Evolutionary conservation across 2,113 vertebrate species (phyloP), one percentile per base, ranked within the genome.

Genomic region (Trematomus loennbergii): DNA sequence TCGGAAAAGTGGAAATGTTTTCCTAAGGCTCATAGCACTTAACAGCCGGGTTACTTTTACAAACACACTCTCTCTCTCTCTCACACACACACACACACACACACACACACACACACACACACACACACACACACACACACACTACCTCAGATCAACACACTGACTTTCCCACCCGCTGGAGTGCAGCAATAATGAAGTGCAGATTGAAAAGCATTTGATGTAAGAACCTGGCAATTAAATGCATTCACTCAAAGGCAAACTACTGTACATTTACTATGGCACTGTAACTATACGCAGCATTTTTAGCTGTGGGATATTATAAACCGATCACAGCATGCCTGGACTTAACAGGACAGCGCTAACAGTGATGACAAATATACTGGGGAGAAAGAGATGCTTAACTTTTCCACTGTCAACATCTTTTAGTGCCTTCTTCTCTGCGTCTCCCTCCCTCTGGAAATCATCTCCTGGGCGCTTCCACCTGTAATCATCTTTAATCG

Each of bases 1-100:
- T 58, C 52, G 50, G 79, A 86, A 65, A 88, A 82, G 70, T 79
- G 85, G 80, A 89, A 93, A 91, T 89, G 88, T 93, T 93, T 91
- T 92, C 79, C 88, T 87, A 83, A 79, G 83, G 82, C 77, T 59
- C 63, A 70, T 53, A 66, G 82, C 86, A 86, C 87, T 89, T 87
- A 85, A 81, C 85, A 81, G 80, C 79, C 61, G 20, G 55, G 73
- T 71, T 78, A 72, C 78, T 33, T 46, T 73, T 57, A 79, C 63
- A 78, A 67, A 86, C 55, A 81, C 75, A 55, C 60, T 18, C 74
- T 36, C 81, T 12, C 29, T 17, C 40, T 2, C 72, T 9, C 58
- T 48, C 65, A 65, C 60, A 63, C 71, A 64, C 60, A 61, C 33
- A 54, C 60, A 45, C 8, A 58, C 62, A 13, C 58, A 79, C 59